Conservation (phyloP, 30 jellyfish, hydroid and myxozoan species). For the Aurelia coerulea region DNA sequence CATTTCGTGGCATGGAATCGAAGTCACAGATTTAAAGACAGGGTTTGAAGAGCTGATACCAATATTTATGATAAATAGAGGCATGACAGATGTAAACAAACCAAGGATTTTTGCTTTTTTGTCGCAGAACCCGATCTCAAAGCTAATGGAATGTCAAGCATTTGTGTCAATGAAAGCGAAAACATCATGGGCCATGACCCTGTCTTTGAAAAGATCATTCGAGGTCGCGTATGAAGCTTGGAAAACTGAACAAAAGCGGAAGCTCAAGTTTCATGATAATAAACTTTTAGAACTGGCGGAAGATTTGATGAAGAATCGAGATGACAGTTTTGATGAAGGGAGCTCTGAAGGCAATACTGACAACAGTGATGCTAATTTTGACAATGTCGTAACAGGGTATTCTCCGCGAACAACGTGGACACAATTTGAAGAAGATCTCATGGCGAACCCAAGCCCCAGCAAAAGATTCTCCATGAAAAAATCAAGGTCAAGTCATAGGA, state of each 20-base stretch:
- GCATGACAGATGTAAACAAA: conserved; percentile 45
- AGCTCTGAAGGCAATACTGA: too few relatives aligned
- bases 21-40: conserved; percentile 19
- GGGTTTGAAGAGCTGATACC: conserved; percentile 39
- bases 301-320: conserved; percentile 16
- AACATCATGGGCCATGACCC: conserved; percentile 66
- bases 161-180: conserved; percentile 24
- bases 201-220: conserved; percentile 45
- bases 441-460: conserved; percentile 13
- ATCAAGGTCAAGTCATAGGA: conserved; percentile 6
- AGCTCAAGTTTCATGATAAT: conserved; percentile 20
- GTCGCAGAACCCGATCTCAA: conserved; percentile 16
- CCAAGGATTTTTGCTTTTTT: conserved; percentile 45
- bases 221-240: conserved; percentile 59
- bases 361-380: too few relatives aligned
- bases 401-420: conserved; percentile 56
- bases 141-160: conserved; percentile 39
- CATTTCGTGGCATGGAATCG: conserved; percentile 59
- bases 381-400: background rate
- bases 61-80: conserved; percentile 35
- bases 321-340: background rate
- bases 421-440: conserved; percentile 44
- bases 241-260: conserved; percentile 48
- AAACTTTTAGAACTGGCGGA: conserved; percentile 43
- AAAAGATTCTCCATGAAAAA: conserved; percentile 27